Evolutionary conservation across 1,140 invertebrate species (phyloP).

Genomic region (Diorhabda elongata): DNA sequence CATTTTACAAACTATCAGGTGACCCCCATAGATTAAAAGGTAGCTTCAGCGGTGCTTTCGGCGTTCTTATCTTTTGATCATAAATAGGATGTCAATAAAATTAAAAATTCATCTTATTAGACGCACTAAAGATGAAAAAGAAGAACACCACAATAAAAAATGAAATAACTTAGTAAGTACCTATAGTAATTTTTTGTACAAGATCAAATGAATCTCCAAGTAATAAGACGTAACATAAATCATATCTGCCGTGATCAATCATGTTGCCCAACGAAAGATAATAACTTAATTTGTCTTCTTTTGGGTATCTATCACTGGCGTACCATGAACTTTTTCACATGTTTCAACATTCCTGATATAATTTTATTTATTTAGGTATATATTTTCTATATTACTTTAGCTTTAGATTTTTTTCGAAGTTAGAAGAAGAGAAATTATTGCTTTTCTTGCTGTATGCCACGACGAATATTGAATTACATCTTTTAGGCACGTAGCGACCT

Average conservation of each 20-base stretch:
- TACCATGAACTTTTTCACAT: neutral
- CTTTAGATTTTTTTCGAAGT: too few relatives aligned
- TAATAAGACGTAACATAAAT: conserved; percentile 16
- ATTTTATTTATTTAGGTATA: too few relatives aligned
- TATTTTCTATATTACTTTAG: too few relatives aligned
- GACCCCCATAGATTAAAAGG: too few relatives aligned
- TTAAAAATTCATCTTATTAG: conserved; percentile 3
- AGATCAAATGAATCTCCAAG: neutral
- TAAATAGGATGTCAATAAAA: neutral
- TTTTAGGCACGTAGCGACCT: too few relatives aligned
- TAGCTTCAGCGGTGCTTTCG: too few relatives aligned
- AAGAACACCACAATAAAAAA: neutral
- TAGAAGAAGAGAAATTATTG: too few relatives aligned
- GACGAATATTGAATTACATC: too few relatives aligned
- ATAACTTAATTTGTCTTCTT: conserved; percentile 23
- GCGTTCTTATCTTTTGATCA: neutral
- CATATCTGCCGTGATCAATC: conserved; percentile 22
- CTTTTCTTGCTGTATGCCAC: too few relatives aligned
- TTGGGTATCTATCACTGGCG: conserved; percentile 1
- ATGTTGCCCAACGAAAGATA: conserved; percentile 19
- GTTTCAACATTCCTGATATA: too few relatives aligned
- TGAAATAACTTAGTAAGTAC: neutral
- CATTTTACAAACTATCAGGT: too few relatives aligned
- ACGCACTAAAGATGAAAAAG: neutral
- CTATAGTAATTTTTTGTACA: neutral